Conservation (phyloP, 2,888 invertebrate genomes). For the Deroplatys truncata region DNA sequence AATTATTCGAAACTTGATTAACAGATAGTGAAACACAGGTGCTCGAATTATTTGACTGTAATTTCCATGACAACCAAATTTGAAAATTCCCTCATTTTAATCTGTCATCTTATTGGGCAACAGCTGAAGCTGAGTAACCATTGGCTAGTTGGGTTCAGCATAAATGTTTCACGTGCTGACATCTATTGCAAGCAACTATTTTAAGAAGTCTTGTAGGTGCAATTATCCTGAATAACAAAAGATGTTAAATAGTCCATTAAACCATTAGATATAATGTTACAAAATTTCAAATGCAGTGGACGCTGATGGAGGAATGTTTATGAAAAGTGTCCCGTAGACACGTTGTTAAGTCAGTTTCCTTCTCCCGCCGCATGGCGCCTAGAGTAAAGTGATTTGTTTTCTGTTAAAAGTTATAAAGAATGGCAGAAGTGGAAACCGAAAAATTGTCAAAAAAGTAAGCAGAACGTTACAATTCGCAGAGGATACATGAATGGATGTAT, state of each 20-base stretch:
- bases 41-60: neutral
- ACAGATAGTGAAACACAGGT: neutral
- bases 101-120: too few relatives aligned
- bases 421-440: constrained; percentile 57
- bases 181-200: neutral
- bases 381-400: neutral
- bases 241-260: too few relatives aligned
- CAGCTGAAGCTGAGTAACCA: too few relatives aligned
- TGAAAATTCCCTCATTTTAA: neutral
- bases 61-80: neutral
- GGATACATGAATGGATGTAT: neutral
- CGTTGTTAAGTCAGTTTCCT: neutral
- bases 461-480: neutral
- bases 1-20: neutral
- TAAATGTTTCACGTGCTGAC: too few relatives aligned
- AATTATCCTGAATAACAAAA: neutral
- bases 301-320: too few relatives aligned
- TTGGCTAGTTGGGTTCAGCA: too few relatives aligned
- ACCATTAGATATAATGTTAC: too few relatives aligned
- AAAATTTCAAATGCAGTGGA: too few relatives aligned
- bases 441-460: constrained; percentile 67
- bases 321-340: neutral
- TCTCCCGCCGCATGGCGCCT: neutral
- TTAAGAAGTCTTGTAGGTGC: neutral
- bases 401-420: constrained; percentile 36